phyloP scores from a whole-genome alignment of 2,888 invertebrate genomes.

The Imbricaverruca yamaguchii region DNA sequence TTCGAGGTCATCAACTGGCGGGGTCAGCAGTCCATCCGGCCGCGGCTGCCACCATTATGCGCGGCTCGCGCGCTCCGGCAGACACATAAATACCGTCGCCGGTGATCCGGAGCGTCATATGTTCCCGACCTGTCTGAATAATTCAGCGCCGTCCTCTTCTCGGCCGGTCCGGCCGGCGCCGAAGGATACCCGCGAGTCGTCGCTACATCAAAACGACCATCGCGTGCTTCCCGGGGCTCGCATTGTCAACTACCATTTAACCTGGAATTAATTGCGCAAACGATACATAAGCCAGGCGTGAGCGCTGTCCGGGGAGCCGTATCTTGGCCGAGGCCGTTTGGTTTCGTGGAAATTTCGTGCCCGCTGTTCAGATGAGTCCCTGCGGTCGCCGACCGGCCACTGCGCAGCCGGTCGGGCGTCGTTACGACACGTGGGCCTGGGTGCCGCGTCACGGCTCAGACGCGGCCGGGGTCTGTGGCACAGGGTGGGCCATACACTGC shows the following conservation, averaged over 20 bases:
- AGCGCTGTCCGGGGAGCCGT: not conserved
- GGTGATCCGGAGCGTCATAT: not conserved
- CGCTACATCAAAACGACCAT: not conserved
- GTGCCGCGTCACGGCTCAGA: too few species aligned
- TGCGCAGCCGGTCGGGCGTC: too few species aligned
- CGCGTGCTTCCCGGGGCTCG: not conserved
- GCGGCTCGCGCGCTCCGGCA: too few species aligned
- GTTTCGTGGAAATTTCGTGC: not conserved
- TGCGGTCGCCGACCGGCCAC: not conserved
- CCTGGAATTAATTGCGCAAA: constrained; percentile 7
- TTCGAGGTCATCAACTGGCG: too few species aligned
- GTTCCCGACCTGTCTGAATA: not conserved
- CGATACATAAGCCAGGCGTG: not conserved
- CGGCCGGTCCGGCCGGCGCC: not conserved
- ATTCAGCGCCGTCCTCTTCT: not conserved
- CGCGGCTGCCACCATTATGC: too few species aligned
- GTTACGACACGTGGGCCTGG: too few species aligned
- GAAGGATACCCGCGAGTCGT: not conserved
- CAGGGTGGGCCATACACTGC: too few species aligned
- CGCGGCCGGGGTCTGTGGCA: too few species aligned
- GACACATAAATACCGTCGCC: too few species aligned
- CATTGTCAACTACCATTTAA: constrained; percentile 20
- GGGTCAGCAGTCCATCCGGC: too few species aligned
- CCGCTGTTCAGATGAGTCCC: not conserved
- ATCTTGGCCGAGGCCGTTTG: not conserved